Evolutionary conservation across 2,113 vertebrate genomes (phyloP), one percentile per base, ranked within the genome.

Genomic region (Daubentonia madagascariensis): DNA sequence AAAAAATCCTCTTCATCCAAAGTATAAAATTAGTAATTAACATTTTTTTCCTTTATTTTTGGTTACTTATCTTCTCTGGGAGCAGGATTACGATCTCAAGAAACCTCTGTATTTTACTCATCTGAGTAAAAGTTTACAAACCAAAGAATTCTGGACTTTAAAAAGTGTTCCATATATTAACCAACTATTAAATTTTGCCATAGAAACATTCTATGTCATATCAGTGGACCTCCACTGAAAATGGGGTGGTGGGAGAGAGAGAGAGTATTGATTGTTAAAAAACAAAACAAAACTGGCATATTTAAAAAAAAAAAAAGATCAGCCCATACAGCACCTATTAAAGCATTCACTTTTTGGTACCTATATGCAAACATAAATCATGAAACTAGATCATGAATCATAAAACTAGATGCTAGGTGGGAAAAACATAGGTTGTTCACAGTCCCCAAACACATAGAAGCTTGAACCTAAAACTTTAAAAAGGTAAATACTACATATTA

Each of bases 401-500:
- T 52, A 94, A 92, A 97, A 59, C 35, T 67, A 92, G 35, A 84
- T 50, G 18, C n/a, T 16, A 78, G n/a, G 16, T 89, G 52, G 50
- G 30, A 32, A 86, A 92, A 88, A 70, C 11, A 54, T 43, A 17
- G 20, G 35, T n/a, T 76, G 4, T 45, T 93, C 35, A 45, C 45
- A 43, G 45, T 93, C 54, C 25, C n/a, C 52, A 63, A 93, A 93
- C 22, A 35, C 37, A 78, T 2, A 75, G 28, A 89, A 43, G 6
- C 28, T 72, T 96, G 32, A 97, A 88, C 3, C 8, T 59, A 72
- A 89, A 94, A 84, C 13, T 86, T n/a, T 43, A 93, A 95, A 65
- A 22, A 85, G 8, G 63, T n/a, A 93, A 91, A 96, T 48, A 70
- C 22, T 72, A 68, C 40, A 52, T 30, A 79, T 57, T 18, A 37